Evolutionary conservation across 2,797 vertebrate species (phyloP), one percentile per base, ranked within the genome.

Genomic region (Oophaga sylvatica): DNA sequence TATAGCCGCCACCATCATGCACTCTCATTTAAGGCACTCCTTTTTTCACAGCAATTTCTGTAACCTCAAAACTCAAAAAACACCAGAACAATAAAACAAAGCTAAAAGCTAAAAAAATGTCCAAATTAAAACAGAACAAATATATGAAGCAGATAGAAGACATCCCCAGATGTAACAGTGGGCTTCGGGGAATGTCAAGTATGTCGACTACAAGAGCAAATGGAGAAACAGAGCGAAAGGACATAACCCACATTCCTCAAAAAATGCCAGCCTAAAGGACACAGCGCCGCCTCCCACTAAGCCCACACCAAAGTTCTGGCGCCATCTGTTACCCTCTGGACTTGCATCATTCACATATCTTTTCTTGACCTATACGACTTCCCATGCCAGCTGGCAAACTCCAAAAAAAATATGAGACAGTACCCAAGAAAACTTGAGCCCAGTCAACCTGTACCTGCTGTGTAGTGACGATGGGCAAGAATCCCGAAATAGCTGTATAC

Each of bases 151-250:
- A 77, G 26, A 56, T 9, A 0, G 8, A 57, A 63, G 35, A 2
- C 11, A 11, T 5, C 57, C n/a, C 35, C n/a, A 5, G 48, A 67
- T 31, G 31, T 29, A 41, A 82, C 20, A 86, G 84, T 91, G 89
- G 91, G 91, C 67, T 86, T 57, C 90, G 73, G 87, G 89, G 92
- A 92, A 92, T 93, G 91, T 90, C 45, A 88, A 80, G 65, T 92
- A 93, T 90, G 82, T 87, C 73, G 87, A 87, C 53, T 83, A 83
- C 88, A 85, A 91, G 89, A 90, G 87, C 90, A 90, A 91, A 92
- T 90, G 56, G 68, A 83, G 87, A 90, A 92, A 89, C 63, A 68
- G 92, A 90, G 87, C 65, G 90, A 76, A 73, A 90, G 92, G 90
- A 92, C 87, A 92, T 84, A 84, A 31, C 45, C 87, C 67, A 91